These are phyloP conservation scores for Cacatua alba DNA, from an alignment of 2,113 vertebrate genomes.

Conservation along the genomic window DNA sequence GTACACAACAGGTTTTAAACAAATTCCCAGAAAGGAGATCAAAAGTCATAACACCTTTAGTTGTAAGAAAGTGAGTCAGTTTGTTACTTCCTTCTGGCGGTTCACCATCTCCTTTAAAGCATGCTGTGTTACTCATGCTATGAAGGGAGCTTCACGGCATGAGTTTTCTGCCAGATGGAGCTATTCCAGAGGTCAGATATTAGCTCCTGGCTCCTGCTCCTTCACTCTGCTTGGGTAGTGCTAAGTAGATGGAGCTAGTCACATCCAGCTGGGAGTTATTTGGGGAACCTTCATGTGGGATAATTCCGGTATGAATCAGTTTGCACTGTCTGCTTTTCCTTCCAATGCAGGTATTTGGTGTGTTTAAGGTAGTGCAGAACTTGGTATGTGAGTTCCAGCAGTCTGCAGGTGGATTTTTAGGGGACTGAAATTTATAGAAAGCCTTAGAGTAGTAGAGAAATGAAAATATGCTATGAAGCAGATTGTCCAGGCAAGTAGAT, in stretches of 20 bases:
- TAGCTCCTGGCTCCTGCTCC: background rate
- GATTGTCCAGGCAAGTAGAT: background rate
- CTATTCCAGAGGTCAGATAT: background rate
- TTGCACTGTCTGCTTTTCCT: background rate
- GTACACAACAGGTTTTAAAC: background rate
- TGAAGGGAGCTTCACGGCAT: background rate
- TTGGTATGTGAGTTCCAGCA: background rate
- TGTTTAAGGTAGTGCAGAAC: background rate
- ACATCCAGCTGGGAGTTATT: background rate
- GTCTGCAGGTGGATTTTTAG: background rate
- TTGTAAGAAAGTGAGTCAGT: background rate
- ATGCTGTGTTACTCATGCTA: fast-evolving
- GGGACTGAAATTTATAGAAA: background rate
- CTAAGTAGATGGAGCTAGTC: background rate
- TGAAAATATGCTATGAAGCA: background rate
- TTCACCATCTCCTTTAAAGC: background rate
- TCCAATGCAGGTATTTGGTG: fast-evolving
- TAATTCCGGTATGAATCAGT: background rate
- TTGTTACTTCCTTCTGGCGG: background rate
- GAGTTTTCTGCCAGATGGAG: background rate
- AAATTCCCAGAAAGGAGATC: background rate
- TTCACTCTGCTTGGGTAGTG: background rate
- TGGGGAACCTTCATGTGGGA: background rate
- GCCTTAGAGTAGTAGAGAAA: background rate
- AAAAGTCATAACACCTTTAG: background rate